These are phyloP conservation scores for Ctenochaetus hawaiiensis DNA, from an alignment of 2,797 vertebrate species.

Conservation along the genomic window DNA sequence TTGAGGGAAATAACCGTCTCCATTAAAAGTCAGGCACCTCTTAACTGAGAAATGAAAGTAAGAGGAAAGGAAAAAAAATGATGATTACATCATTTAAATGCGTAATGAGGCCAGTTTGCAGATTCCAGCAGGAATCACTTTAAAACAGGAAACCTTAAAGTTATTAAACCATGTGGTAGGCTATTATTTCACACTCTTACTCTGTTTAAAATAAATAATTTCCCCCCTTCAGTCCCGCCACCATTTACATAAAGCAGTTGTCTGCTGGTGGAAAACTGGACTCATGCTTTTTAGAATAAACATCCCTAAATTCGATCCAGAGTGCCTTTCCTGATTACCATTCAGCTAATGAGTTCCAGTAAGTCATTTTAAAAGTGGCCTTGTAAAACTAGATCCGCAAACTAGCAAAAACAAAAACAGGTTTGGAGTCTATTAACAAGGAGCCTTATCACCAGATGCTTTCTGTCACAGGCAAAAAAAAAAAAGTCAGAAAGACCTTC, in stretches of 20 bases:
- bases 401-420: not conserved
- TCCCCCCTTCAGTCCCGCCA: conserved; percentile 9
- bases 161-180: conserved; percentile 9
- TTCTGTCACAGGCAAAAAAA: conserved; percentile 19
- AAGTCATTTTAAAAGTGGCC: conserved; percentile 4
- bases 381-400: conserved; percentile 9
- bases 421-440: conserved; percentile 2
- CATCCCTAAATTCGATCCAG: conserved; percentile 35
- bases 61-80: too few relatives aligned
- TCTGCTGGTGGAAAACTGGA: conserved; percentile 56
- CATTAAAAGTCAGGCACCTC: too few relatives aligned
- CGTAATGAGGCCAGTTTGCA: too few relatives aligned
- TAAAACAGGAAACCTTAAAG: not conserved
- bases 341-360: conserved; percentile 54
- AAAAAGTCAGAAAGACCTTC: not conserved
- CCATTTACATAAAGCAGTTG: conserved; percentile 24
- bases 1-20: not conserved
- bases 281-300: conserved; percentile 50
- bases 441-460: conserved; percentile 7
- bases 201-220: conserved; percentile 15
- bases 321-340: conserved; percentile 20
- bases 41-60: too few relatives aligned
- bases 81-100: too few relatives aligned
- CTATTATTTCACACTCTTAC: conserved; percentile 13
- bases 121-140: too few relatives aligned